These are phyloP conservation scores for Drosophila subobscura DNA, from an alignment of 1,140 invertebrate genomes.

Conservation along the genomic window DNA sequence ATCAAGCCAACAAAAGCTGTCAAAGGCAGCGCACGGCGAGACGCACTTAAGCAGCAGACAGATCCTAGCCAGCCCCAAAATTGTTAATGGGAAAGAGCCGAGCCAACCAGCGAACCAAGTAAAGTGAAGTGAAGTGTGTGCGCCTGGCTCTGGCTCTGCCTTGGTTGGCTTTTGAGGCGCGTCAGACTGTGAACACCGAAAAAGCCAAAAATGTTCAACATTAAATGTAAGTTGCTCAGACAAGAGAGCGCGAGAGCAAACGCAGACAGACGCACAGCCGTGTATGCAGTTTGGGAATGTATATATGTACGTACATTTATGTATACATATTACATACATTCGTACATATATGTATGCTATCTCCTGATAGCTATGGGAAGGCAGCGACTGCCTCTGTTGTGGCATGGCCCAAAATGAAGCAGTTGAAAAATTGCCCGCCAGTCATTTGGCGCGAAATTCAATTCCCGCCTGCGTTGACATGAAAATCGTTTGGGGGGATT, in stretches of 20 bases:
- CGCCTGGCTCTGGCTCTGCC: conserved; percentile 30
- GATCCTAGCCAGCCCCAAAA: conserved; percentile 67
- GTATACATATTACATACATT: conserved; percentile 26
- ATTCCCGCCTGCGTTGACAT: conserved; percentile 80
- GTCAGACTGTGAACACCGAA: conserved; percentile 78
- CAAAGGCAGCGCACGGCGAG: conserved; percentile 52
- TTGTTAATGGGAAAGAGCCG: conserved; percentile 61
- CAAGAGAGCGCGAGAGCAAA: conserved; percentile 21
- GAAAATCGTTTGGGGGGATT: conserved; percentile 43
- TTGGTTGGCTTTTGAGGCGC: conserved; percentile 60
- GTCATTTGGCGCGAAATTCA: conserved; percentile 81
- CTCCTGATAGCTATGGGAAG: too few relatives aligned
- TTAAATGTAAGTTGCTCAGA: conserved; percentile 75
- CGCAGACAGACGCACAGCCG: conserved; percentile 19
- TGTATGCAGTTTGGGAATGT: conserved; percentile 24
- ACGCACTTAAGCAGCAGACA: conserved; percentile 65
- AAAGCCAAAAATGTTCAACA: conserved; percentile 73
- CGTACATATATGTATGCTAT: background rate
- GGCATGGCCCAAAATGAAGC: conserved; percentile 64
- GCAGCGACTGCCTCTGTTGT: conserved; percentile 44
- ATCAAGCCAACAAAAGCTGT: conserved; percentile 70
- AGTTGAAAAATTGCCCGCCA: conserved; percentile 76
- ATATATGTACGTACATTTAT: conserved; percentile 3
- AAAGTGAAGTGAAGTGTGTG: conserved; percentile 62
- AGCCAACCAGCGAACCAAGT: conserved; percentile 20